Evolutionary conservation across 1,140 invertebrate species (phyloP).

Genomic region (Bicyclus anynana): DNA sequence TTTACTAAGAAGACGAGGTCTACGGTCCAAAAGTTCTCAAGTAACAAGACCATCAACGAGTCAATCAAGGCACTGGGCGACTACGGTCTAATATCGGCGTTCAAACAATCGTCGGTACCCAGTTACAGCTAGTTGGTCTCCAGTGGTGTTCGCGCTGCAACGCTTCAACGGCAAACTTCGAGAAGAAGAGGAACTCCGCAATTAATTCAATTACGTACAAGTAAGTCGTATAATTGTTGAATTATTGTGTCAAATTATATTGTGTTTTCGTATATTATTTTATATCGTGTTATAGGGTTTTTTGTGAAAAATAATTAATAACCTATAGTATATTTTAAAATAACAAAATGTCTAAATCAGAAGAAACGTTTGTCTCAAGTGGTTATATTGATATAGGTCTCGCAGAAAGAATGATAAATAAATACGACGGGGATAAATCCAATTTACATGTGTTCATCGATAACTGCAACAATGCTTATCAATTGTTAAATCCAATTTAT

Average conservation of each 20-base stretch:
- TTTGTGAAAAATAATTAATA: too few species aligned
- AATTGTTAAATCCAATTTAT: background rate
- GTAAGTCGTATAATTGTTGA: background rate
- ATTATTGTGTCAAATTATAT: background rate
- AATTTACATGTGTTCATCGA: conserved; percentile 16
- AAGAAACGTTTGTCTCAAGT: too few species aligned
- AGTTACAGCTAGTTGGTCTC: background rate
- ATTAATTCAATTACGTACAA: background rate
- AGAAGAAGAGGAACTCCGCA: background rate
- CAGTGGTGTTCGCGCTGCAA: background rate
- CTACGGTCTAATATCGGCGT: background rate
- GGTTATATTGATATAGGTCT: conserved; percentile 8
- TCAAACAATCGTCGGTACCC: background rate
- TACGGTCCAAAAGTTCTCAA: too few species aligned
- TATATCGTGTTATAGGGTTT: background rate
- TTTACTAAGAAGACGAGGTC: too few species aligned
- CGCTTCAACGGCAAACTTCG: background rate
- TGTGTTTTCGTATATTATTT: background rate
- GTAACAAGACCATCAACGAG: too few species aligned
- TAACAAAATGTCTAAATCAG: too few species aligned
- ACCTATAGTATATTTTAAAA: too few species aligned
- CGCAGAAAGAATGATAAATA: conserved; percentile 9
- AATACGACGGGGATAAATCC: conserved; percentile 7
- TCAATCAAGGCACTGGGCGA: background rate
- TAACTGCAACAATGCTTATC: conserved; percentile 11